Evolutionary conservation across 1,140 invertebrate genomes (phyloP).

Genomic region (Hylaeus anthracinus): DNA sequence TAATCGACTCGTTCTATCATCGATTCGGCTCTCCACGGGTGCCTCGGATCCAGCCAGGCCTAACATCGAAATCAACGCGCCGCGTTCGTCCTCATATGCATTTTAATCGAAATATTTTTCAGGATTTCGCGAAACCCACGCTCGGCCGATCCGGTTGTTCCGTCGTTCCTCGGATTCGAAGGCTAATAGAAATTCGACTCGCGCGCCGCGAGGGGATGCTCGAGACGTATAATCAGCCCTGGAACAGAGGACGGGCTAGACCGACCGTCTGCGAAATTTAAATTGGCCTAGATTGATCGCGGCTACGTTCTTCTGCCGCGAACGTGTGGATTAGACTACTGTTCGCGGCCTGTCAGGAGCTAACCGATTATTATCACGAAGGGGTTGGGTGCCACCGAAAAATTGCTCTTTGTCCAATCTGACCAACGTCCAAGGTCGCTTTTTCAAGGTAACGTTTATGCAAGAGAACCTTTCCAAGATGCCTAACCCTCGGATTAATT

Average conservation of each 20-base stretch:
- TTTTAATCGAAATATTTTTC: conserved; percentile 51
- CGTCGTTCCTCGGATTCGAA: neutral
- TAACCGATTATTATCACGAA: conserved; percentile 73
- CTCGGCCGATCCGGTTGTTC: neutral
- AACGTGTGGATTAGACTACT: conserved; percentile 56
- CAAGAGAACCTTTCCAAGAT: too few relatives aligned
- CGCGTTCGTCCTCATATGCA: conserved; percentile 30
- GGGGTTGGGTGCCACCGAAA: conserved; percentile 72
- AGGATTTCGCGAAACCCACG: conserved; percentile 41
- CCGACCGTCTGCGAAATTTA: conserved; percentile 71
- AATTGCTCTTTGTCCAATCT: conserved; percentile 58
- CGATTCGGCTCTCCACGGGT: neutral
- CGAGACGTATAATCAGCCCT: conserved; percentile 59
- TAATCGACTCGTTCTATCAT: conserved; percentile 54
- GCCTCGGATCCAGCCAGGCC: too few relatives aligned
- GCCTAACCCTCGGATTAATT: too few relatives aligned
- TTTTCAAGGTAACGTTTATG: too few relatives aligned
- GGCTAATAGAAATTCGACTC: conserved; percentile 57
- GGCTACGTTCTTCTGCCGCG: conserved; percentile 44
- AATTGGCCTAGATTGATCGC: conserved; percentile 72
- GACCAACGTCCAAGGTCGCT: too few relatives aligned
- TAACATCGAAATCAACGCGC: neutral
- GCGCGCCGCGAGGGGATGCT: conserved; percentile 60
- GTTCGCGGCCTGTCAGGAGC: conserved; percentile 45
- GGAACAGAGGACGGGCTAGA: conserved; percentile 54